A percentile compares a stretch with the other conserved stretches of the same genome.
phyloP scores from a whole-genome alignment of 2,797 vertebrate species.

The Urophycis tenuis region DNA sequence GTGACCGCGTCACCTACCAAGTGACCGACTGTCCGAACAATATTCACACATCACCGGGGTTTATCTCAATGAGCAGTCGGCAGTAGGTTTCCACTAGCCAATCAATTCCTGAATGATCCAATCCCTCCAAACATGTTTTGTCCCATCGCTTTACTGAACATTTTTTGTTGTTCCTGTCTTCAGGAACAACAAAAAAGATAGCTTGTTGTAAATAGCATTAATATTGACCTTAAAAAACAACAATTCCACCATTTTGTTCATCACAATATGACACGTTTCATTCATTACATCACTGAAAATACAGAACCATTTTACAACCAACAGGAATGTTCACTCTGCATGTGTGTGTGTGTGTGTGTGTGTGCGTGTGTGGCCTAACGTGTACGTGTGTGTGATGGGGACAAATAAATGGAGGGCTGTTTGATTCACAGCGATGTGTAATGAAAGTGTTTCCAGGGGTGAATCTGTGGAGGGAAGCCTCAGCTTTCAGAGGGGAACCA shows the following conservation, averaged over 20 bases:
- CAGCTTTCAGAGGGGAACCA: constrained; percentile 51
- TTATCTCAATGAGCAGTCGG: not conserved
- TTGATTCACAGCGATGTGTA: constrained; percentile 47
- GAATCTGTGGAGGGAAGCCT: constrained; percentile 57
- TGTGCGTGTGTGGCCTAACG: not conserved
- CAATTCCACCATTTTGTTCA: not conserved
- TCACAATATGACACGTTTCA: not conserved
- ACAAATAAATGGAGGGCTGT: constrained; percentile 1
- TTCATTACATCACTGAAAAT: not conserved
- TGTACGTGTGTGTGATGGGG: constrained; percentile 6
- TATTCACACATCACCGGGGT: not conserved
- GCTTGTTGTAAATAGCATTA: not conserved
- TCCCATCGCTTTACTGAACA: not conserved
- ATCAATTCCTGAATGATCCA: not conserved
- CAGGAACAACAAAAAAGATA: not conserved
- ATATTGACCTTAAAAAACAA: not conserved
- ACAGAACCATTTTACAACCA: not conserved
- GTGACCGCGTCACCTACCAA: no score
- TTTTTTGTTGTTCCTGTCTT: no score
- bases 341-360: not conserved
- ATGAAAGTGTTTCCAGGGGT: constrained; percentile 46
- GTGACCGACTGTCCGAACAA: not conserved
- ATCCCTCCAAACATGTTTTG: not conserved
- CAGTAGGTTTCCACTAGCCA: not conserved
- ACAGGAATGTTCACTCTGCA: not conserved